Evolutionary conservation across 2,888 invertebrate species (phyloP), one percentile per base, ranked within the genome.

Genomic region (Heteropelma amictum): DNA sequence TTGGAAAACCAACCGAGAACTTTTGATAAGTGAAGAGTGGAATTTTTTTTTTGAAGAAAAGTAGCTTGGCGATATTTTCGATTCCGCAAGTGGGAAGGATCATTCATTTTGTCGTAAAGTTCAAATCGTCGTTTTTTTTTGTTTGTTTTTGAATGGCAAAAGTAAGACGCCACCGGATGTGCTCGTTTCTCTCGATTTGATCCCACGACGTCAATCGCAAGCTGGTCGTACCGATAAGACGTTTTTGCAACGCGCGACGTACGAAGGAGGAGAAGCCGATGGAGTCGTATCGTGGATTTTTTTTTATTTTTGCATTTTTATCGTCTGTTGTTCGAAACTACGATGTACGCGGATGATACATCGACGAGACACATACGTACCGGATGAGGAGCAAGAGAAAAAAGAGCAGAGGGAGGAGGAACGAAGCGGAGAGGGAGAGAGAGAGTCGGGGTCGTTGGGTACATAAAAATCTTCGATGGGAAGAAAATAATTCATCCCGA

Each of bases 121-220:
- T n/a, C n/a, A n/a, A n/a, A n/a, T n/a, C n/a, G n/a, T n/a, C n/a
- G n/a, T n/a, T n/a, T n/a, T n/a, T n/a, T n/a, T n/a, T n/a, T n/a
- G n/a, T n/a, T n/a, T n/a, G n/a, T n/a, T n/a, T n/a, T n/a, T n/a
- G n/a, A n/a, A n/a, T n/a, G n/a, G 10, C 10, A 19, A 6, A 6
- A 12, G 12, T 0, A 21, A 54, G 21, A 49, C 28, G 14, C 12
- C 30, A 54, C 49, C 67, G 72, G 72, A 68, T 72, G 69, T 64
- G 33, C 42, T 64, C 42, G 26, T 51, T 45, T 56, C 40, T 33
- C 45, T 45, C 35, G 53, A 51, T 28, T 56, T 35, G 51, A 64
- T 69, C 35, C n/a, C n/a, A n/a, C 56, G 56, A 73, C 68, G 68
- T 73, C 68, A 35, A 47, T 60, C 56, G 49, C 45, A 23, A 63